Evolutionary conservation across 2,113 vertebrate species (phyloP).

Genomic region (Rhombomys opimus): DNA sequence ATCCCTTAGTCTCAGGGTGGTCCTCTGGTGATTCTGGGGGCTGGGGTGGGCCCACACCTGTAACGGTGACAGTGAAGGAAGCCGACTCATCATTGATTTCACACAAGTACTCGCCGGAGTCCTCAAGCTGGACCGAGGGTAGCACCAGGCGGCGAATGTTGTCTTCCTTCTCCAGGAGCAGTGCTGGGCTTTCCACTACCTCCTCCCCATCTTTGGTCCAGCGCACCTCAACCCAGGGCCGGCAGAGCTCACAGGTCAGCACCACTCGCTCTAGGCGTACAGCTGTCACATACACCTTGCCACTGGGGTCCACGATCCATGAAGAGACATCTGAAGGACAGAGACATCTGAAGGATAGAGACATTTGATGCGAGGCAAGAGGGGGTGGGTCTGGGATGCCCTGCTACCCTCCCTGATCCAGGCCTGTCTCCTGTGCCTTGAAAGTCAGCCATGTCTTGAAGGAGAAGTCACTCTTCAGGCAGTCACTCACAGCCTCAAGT

Average conservation of each 20-base stretch:
- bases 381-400: not conserved
- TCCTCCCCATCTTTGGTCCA: constrained; percentile 96
- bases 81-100: constrained; percentile 93
- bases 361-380: not conserved
- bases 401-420: not conserved
- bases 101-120: constrained; percentile 95
- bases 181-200: constrained; percentile 88
- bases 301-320: constrained; percentile 90
- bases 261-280: constrained; percentile 91
- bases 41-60: constrained; percentile 87
- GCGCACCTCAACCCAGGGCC: constrained; percentile 86
- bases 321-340: constrained; percentile 72
- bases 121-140: constrained; percentile 88
- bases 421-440: not conserved
- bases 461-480: not conserved
- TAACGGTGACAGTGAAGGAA: constrained; percentile 94
- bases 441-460: not conserved
- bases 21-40: not conserved
- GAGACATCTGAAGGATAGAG: constrained; percentile 64
- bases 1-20: not conserved
- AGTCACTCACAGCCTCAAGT: not conserved
- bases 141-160: constrained; percentile 90
- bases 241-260: constrained; percentile 94
- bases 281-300: constrained; percentile 88
- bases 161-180: constrained; percentile 92